A percentile compares a stretch with the other conserved stretches of the same genome.
Conservation (phyloP, 2,888 invertebrate genomes). For the Drosophila subsilvestris region DNA sequence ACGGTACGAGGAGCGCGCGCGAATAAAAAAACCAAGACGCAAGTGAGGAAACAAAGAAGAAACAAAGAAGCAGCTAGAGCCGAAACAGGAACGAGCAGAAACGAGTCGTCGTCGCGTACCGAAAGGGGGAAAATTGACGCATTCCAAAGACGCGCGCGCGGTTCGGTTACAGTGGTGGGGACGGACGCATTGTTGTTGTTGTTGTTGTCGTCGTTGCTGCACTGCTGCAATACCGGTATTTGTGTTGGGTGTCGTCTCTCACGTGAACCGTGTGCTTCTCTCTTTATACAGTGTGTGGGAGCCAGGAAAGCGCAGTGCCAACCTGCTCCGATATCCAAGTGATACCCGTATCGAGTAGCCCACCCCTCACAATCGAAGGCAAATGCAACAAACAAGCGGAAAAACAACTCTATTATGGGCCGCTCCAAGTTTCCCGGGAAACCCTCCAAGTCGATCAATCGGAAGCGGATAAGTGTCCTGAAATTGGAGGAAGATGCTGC, state of each 20-base stretch:
- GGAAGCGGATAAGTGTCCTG: constrained; percentile 92
- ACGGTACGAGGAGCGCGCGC: constrained; percentile 65
- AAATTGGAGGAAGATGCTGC: constrained; percentile 76
- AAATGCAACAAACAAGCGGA: constrained; percentile 59
- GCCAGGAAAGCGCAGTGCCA: constrained; percentile 29
- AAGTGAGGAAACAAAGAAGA: constrained; percentile 36
- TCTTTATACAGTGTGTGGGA: constrained; percentile 33
- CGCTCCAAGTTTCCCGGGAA: constrained; percentile 90
- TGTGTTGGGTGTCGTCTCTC: constrained; percentile 38
- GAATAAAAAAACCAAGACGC: constrained; percentile 59
- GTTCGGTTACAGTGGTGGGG: constrained; percentile 38
- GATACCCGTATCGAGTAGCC: constrained; percentile 9
- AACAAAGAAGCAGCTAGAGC: constrained; percentile 18
- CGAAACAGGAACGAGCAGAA: constrained; percentile 43
- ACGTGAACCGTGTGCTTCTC: constrained; percentile 57
- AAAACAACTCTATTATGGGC: constrained; percentile 78
- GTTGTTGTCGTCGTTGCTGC: constrained; percentile 36
- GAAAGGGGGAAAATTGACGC: constrained; percentile 66
- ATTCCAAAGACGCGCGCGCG: constrained; percentile 57
- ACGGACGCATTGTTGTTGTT: constrained; percentile 36
- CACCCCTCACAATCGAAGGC: constrained; percentile 45
- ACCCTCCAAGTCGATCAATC: constrained; percentile 93
- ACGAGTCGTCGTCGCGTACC: constrained; percentile 36
- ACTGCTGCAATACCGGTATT: constrained; percentile 70
- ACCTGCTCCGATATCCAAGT: constrained; percentile 3